phyloP scores from a whole-genome alignment of 2,113 vertebrate genomes.

The Lates calcarifer region DNA sequence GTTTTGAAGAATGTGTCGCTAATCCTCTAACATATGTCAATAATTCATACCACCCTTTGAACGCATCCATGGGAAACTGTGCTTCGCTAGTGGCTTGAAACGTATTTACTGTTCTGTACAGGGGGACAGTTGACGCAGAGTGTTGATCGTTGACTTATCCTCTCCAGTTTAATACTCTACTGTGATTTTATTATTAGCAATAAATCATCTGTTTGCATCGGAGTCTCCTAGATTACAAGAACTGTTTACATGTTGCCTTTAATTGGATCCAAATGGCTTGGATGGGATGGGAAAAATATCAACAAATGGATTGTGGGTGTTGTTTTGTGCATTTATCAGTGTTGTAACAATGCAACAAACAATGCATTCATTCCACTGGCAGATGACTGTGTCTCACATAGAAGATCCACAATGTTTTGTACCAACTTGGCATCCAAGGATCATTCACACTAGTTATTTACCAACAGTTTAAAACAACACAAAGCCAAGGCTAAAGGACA shows the following conservation, averaged over 20 bases:
- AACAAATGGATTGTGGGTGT: slow-evolving; percentile 40
- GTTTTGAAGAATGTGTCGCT: slow-evolving; percentile 45
- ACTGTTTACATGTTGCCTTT: slow-evolving; percentile 65
- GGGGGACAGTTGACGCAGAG: slow-evolving; percentile 20
- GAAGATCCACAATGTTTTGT: background rate
- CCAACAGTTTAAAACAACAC: slow-evolving; percentile 15
- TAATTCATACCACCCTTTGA: slow-evolving; percentile 51
- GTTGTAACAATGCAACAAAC: slow-evolving; percentile 32
- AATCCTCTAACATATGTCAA: slow-evolving; percentile 51
- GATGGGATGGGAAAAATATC: slow-evolving; percentile 52
- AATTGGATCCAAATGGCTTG: slow-evolving; percentile 69
- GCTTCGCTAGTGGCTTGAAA: slow-evolving; percentile 14
- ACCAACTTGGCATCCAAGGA: background rate
- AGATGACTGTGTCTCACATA: background rate
- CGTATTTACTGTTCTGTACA: slow-evolving; percentile 35
- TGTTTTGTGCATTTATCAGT: slow-evolving; percentile 39
- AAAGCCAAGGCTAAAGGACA: background rate
- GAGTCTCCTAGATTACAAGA: slow-evolving; percentile 60
- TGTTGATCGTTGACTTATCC: slow-evolving; percentile 31
- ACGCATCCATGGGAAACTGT: slow-evolving; percentile 50
- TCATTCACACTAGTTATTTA: slow-evolving; percentile 9
- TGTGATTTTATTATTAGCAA: slow-evolving; percentile 66
- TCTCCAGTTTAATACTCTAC: slow-evolving; percentile 14
- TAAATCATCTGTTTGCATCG: slow-evolving; percentile 67
- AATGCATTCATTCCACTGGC: slow-evolving; percentile 29